Evolutionary conservation across 1,140 invertebrate species (phyloP).

Genomic region (Bombus sylvicola): DNA sequence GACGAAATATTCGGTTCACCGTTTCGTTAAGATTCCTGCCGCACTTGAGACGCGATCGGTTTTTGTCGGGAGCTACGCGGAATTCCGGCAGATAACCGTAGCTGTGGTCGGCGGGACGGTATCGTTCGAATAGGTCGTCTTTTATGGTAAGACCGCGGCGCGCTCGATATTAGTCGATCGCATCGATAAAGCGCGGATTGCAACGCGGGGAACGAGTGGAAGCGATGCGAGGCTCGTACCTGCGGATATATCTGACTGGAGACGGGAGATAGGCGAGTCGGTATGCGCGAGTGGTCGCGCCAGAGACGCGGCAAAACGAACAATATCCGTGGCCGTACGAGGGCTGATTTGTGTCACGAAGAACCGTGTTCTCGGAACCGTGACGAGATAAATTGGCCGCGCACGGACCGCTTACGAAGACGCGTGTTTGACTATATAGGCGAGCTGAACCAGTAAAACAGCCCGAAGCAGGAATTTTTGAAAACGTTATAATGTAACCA

Average conservation of each 20-base stretch:
- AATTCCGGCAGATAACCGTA: conserved; percentile 35
- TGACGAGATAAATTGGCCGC: background rate
- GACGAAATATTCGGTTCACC: conserved; percentile 42
- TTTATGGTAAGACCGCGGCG: conserved; percentile 33
- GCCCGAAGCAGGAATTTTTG: too few species aligned
- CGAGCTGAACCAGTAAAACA: background rate
- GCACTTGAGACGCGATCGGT: conserved; percentile 39
- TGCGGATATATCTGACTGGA: background rate
- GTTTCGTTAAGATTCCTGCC: conserved; percentile 54
- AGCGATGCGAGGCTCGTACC: conserved; percentile 9
- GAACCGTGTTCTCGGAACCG: background rate
- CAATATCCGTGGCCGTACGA: background rate
- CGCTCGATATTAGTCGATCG: conserved; percentile 41
- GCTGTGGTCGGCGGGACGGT: background rate
- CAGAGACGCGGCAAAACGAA: conserved; percentile 3
- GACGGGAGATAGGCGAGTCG: background rate
- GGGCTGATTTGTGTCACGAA: conserved; percentile 14
- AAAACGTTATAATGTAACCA: background rate
- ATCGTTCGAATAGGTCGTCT: conserved; percentile 37
- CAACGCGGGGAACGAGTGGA: background rate
- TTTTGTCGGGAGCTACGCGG: conserved; percentile 35
- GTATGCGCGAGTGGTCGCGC: conserved; percentile 4
- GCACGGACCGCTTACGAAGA: background rate
- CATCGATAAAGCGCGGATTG: conserved; percentile 27
- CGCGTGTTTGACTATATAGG: background rate